A percentile compares a stretch with the other conserved stretches of the same genome.
Evolutionary conservation across 2,113 vertebrate genomes (phyloP).

Genomic region (Burhinus bistriatus): DNA sequence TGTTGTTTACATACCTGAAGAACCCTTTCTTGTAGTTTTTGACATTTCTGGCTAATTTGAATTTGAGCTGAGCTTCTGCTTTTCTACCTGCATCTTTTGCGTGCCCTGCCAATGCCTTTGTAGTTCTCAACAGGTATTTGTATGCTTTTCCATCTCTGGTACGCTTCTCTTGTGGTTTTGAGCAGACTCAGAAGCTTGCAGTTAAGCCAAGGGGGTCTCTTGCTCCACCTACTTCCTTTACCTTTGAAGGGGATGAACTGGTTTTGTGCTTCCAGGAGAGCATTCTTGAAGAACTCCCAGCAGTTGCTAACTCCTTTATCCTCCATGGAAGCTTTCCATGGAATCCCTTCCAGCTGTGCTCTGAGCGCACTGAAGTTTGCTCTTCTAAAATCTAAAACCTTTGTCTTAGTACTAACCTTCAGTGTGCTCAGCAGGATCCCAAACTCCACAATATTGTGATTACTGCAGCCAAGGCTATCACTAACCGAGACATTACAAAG

Average conservation of each 20-base stretch:
- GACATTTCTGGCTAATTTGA: not conserved
- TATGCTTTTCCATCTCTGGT: not conserved
- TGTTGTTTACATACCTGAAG: not conserved
- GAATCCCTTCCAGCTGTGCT: not conserved
- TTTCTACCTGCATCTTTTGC: not conserved
- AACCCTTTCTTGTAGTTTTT: not conserved
- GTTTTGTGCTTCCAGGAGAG: not conserved
- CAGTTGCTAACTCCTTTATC: not conserved
- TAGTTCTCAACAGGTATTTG: not conserved
- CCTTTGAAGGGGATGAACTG: not conserved
- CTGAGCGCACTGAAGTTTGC: not conserved
- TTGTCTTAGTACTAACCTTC: not conserved
- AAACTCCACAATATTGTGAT: not conserved
- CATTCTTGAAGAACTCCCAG: not conserved
- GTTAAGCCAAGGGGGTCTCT: not conserved
- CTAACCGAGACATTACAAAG: not conserved
- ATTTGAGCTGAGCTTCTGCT: not conserved
- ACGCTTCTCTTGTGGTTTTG: not conserved
- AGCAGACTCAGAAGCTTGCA: not conserved
- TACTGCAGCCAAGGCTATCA: not conserved
- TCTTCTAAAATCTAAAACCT: not conserved
- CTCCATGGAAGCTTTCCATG: not conserved
- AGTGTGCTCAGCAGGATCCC: not conserved
- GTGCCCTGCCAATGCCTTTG: not conserved
- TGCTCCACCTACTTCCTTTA: not conserved